These are phyloP conservation scores for Muscicapa adusta DNA, from an alignment of 2,113 vertebrate genomes.

Conservation along the genomic window DNA sequence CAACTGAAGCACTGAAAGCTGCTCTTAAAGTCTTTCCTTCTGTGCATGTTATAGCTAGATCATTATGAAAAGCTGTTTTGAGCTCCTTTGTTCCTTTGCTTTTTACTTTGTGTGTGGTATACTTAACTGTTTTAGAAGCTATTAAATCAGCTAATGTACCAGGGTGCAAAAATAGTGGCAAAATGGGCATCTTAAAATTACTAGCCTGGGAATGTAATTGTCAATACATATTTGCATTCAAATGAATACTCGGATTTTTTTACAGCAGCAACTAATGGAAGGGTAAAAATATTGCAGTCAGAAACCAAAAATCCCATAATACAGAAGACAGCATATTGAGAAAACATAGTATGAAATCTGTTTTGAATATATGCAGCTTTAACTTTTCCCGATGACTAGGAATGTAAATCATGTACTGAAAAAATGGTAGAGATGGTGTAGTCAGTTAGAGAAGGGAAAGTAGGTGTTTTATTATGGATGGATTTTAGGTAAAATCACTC, in stretches of 20 bases:
- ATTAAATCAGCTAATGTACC: conserved; percentile 4
- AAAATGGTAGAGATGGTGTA: background rate
- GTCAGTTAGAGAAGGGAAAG: background rate
- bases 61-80: background rate
- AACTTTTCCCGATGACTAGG: background rate
- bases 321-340: background rate
- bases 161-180: background rate
- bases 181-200: conserved; percentile 35
- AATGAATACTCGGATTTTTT: conserved; percentile 23
- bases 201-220: conserved; percentile 12
- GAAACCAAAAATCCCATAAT: conserved; percentile 18
- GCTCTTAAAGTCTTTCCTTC: background rate
- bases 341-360: background rate
- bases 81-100: background rate
- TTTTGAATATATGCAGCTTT: background rate
- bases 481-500: background rate
- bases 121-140: conserved; percentile 8
- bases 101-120: background rate
- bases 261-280: conserved; percentile 12
- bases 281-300: conserved; percentile 28
- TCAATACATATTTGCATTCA: conserved; percentile 42
- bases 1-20: background rate
- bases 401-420: background rate
- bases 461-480: background rate
- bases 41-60: background rate